Evolutionary conservation across 2,888 invertebrate species (phyloP).

Genomic region (Hofmannophila pseudospretella): DNA sequence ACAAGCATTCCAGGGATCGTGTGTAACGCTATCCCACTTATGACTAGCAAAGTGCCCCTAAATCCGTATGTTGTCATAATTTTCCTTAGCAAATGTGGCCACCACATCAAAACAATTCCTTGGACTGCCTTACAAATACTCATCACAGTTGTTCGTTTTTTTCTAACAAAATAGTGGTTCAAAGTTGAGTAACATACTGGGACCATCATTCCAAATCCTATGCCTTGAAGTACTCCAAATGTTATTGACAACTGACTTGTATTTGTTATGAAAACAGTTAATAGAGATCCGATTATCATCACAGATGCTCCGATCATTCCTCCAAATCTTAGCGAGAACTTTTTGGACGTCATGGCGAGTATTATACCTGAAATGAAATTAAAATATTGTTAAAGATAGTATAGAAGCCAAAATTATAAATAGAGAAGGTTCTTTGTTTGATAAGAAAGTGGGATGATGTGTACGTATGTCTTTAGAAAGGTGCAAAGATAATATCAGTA

Average conservation of each 20-base stretch:
- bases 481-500: too few species aligned
- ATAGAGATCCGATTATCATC: conserved; percentile 70
- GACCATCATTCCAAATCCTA: conserved; percentile 81
- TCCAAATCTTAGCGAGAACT: conserved; percentile 69
- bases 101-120: conserved; percentile 76
- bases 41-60: conserved; percentile 78
- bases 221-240: conserved; percentile 76
- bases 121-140: conserved; percentile 79
- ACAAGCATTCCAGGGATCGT: conserved; percentile 77
- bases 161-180: conserved; percentile 77
- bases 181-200: conserved; percentile 80
- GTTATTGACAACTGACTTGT: conserved; percentile 76
- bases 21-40: conserved; percentile 79
- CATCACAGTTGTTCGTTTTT: conserved; percentile 79
- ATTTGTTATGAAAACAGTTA: conserved; percentile 72
- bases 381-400: too few species aligned
- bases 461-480: too few species aligned
- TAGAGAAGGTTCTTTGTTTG: too few species aligned
- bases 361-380: conserved; percentile 70
- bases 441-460: too few species aligned
- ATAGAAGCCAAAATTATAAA: too few species aligned
- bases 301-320: conserved; percentile 75
- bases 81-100: conserved; percentile 74
- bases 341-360: conserved; percentile 75
- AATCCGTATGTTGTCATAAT: conserved; percentile 77